Base-by-base conservation (phyloP, 2,113 vertebrate species). In the Vidua chalybeata region DNA sequence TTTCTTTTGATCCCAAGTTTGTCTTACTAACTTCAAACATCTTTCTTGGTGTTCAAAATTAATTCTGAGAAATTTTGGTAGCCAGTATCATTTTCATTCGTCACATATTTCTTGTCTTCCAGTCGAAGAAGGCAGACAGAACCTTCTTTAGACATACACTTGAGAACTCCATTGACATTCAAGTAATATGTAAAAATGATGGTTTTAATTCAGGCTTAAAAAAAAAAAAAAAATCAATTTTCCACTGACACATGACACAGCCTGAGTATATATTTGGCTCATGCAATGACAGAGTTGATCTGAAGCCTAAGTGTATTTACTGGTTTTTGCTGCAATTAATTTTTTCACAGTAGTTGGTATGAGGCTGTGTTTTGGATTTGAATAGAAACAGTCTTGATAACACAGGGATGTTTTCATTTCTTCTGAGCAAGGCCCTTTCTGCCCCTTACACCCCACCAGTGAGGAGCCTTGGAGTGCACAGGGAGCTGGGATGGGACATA, bases 381-480 rank as follows among this genome's bases (percentile, higher is more conserved):
- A 81, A 43, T 27, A 66, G 9, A 27, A 86, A 30, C 4, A 56
- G 4, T 27, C 4, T 17, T 67, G n/a, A 31, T 19, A 30, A 45
- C 10, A 45, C 2, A 48, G 8, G 2, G 1, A 22, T 45, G 9
- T 21, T 67, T 75, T 59, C 0, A 0, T 41, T 27, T 49, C 6
- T 45, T 30, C n/a, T 58, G 12, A 62, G 37, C 6, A 15, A 67
- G 8, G 19, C 2, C 6, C 56, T 43, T 54, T 52, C 62, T 39
- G 10, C 3, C 28, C 11, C 13, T 19, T 13, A 19, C 5, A 7
- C 17, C 4, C 11, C 2, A 6, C 2, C 23, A 43, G 28, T 1
- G 2, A 79, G 17, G 15, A 66, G 17, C 9, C 12, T 51, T 35
- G 20, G 20, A 16, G 9, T 17, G 15, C 21, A 48, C 7, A n/a